Evolutionary conservation across 2,797 vertebrate species (phyloP), one percentile per base, ranked within the genome.

Genomic region (Aphelocoma californica): DNA sequence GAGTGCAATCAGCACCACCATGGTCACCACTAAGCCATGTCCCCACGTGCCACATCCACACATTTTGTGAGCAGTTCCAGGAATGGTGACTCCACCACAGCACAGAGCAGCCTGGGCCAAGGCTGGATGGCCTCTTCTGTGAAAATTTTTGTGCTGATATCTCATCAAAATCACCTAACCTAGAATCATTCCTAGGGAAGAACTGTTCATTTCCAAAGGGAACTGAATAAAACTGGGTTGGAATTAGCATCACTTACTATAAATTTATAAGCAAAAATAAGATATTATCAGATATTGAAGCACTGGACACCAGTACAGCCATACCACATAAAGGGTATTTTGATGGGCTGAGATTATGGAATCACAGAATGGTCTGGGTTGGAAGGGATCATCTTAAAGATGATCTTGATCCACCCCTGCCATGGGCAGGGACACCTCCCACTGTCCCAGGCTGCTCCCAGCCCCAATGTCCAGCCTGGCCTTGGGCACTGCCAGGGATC

Each of bases 201-300:
- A 47, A 29, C 13, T 69, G 16, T 0, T 10, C 54, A 47, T 25
- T n/a, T 25, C 40, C 40, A 45, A n/a, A 53, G 29, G 13, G 24
- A 69, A 29, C 14, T 14, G 62, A 60, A 28, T 1, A 19, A 11
- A 51, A n/a, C 3, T 12, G n/a, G n/a, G 24, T 0, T 29, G 38
- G 54, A 69, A 45, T n/a, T 9, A 13, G 8, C 32, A 75, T 8
- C 32, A 7, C 2, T 16, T 24, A 8, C 7, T 58, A 12, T 2
- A 13, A 38, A 28, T 24, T 15, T 24, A 2, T 13, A 6, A 67
- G 3, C 3, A 23, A 26, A 77, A 75, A 0, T 44, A 15, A 51
- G 32, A 12, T 2, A 0, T 6, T 24, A 18, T 3, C 54, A 45
- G 54, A 24, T 29, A 29, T 0, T 28, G 38, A 28, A 67, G n/a